Evolutionary conservation across 1,140 invertebrate species (phyloP).

Genomic region (Ctenoplectra terminalis): DNA sequence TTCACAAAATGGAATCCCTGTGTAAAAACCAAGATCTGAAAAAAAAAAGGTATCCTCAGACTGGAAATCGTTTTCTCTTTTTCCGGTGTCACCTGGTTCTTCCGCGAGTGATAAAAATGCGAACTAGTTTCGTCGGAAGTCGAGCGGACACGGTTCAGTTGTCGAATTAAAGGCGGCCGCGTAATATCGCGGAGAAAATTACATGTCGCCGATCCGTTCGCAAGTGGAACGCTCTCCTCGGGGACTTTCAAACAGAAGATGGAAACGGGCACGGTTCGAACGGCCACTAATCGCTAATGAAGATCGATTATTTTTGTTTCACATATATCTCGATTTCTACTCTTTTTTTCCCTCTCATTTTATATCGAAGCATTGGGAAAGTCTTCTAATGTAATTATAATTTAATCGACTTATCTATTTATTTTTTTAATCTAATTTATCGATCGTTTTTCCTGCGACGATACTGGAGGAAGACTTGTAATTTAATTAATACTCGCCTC

Average conservation of each 20-base stretch:
- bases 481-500: too few relatives aligned
- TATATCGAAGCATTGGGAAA: too few relatives aligned
- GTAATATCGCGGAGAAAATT: conserved; percentile 46
- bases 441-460: too few relatives aligned
- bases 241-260: conserved; percentile 35
- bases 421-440: too few relatives aligned
- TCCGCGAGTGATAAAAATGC: conserved; percentile 7
- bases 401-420: too few relatives aligned
- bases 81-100: conserved; percentile 2
- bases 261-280: conserved; percentile 9
- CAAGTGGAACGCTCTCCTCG: conserved; percentile 33
- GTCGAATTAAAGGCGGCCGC: conserved; percentile 34
- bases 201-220: conserved; percentile 33
- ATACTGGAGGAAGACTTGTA: too few relatives aligned
- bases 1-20: too few relatives aligned
- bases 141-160: conserved; percentile 29
- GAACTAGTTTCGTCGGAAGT: conserved; percentile 22
- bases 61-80: conserved; percentile 6
- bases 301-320: not conserved
- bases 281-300: conserved; percentile 26
- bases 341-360: not conserved
- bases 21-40: too few relatives aligned
- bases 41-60: too few relatives aligned
- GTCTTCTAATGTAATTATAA: too few relatives aligned
- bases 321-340: conserved; percentile 5